phyloP scores from a whole-genome alignment of 2,797 vertebrate genomes.

The Phalanger gymnotis region DNA sequence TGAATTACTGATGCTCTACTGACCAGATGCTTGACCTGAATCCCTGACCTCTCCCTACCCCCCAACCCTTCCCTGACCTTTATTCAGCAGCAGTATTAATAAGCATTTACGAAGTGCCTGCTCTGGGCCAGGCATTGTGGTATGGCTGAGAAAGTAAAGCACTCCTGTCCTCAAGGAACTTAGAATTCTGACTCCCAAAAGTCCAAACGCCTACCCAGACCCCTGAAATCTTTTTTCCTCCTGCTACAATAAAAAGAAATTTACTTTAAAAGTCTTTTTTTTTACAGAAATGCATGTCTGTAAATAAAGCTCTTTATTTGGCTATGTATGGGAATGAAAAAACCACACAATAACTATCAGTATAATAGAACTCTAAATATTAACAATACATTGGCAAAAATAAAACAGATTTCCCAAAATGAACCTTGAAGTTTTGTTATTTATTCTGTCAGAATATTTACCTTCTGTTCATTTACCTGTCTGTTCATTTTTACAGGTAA shows the following conservation, averaged over 20 bases:
- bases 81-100: not conserved
- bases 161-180: not conserved
- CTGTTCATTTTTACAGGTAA: conserved; percentile 83
- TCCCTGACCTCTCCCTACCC: not conserved
- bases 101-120: not conserved
- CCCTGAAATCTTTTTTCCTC: not conserved
- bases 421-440: conserved; percentile 87
- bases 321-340: conserved; percentile 87
- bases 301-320: conserved; percentile 87
- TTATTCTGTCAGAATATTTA: conserved; percentile 87
- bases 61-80: not conserved
- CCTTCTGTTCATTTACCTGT: conserved; percentile 87
- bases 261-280: conserved; percentile 89
- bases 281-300: conserved; percentile 84
- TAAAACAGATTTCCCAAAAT: conserved; percentile 83
- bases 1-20: not conserved
- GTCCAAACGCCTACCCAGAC: not conserved
- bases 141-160: not conserved
- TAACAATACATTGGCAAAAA: conserved; percentile 84
- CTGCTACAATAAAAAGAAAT: conserved; percentile 86
- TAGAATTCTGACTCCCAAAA: not conserved
- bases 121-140: not conserved
- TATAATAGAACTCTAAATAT: conserved; percentile 88
- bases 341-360: conserved; percentile 93
- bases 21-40: not conserved